These are phyloP conservation scores for Phaonia tiefii DNA, from an alignment of 2,888 invertebrate genomes.

Conservation along the genomic window DNA sequence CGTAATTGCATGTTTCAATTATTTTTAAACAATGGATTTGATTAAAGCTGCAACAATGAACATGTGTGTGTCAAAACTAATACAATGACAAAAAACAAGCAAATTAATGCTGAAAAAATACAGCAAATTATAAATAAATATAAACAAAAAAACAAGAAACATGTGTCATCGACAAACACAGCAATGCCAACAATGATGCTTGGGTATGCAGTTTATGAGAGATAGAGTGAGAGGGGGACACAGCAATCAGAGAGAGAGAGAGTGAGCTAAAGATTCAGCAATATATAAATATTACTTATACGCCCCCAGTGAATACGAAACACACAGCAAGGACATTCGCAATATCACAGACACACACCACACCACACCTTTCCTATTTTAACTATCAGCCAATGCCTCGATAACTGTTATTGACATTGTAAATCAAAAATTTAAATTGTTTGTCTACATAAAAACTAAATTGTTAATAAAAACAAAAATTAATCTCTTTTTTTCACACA, in stretches of 20 bases:
- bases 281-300: slow-evolving; percentile 44
- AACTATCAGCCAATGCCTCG: no score
- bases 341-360: background rate
- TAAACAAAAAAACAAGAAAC: background rate
- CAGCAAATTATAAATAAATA: background rate
- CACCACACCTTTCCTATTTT: background rate
- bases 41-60: background rate
- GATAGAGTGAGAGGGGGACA: no score
- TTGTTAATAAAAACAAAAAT: no score
- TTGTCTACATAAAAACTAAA: no score
- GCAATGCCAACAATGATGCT: slow-evolving; percentile 4
- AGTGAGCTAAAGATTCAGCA: background rate
- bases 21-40: slow-evolving; percentile 7
- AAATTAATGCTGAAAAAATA: background rate
- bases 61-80: no score
- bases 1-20: slow-evolving; percentile 5
- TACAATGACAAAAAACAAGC: background rate
- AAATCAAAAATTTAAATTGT: no score
- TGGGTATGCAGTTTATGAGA: background rate
- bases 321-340: slow-evolving; percentile 40
- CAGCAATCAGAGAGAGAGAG: background rate
- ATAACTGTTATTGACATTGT: slow-evolving; percentile 33
- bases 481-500: no score
- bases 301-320: slow-evolving; percentile 18
- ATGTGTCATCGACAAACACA: no score